Percentiles rank a stretch among this genome's conserved stretches.
Evolutionary conservation across 1,140 invertebrate species (phyloP).

Genomic region (Heliothis subflexa): DNA sequence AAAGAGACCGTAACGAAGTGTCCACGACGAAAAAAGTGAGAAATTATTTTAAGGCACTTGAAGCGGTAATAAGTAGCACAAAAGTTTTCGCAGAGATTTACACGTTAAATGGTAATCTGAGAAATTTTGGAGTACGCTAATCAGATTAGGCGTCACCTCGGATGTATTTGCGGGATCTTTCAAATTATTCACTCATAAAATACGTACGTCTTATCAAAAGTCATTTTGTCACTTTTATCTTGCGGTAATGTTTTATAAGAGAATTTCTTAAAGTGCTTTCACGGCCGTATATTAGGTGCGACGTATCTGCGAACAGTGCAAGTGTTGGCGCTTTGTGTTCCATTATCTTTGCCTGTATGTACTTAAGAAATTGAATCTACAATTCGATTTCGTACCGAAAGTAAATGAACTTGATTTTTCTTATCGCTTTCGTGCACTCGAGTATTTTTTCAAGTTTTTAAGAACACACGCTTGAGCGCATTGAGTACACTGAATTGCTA

Average conservation of each 20-base stretch:
- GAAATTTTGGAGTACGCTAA: conserved; percentile 61
- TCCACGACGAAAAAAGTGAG: conserved; percentile 69
- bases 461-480: conserved; percentile 3
- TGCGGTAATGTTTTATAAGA: conserved; percentile 34
- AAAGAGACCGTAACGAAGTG: conserved; percentile 73
- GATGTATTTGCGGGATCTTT: conserved; percentile 56
- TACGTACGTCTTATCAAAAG: conserved; percentile 53
- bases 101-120: conserved; percentile 64
- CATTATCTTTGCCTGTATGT: conserved; percentile 21
- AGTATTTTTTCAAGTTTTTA: conserved; percentile 30
- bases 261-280: conserved; percentile 44
- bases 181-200: conserved; percentile 54
- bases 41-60: conserved; percentile 72
- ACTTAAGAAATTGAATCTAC: conserved; percentile 42
- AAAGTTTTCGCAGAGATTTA: conserved; percentile 66
- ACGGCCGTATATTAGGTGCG: conserved; percentile 24
- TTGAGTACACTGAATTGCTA: conserved; percentile 11
- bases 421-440: conserved; percentile 15
- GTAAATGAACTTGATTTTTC: conserved; percentile 27
- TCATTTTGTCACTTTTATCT: conserved; percentile 47
- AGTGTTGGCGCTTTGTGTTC: conserved; percentile 33
- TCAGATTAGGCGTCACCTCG: conserved; percentile 61
- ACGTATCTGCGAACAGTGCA: conserved; percentile 30
- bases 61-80: conserved; percentile 68
- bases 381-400: conserved; percentile 24